phyloP scores from a whole-genome alignment of 2,797 vertebrate genomes.

The Crocidura indochinensis region DNA sequence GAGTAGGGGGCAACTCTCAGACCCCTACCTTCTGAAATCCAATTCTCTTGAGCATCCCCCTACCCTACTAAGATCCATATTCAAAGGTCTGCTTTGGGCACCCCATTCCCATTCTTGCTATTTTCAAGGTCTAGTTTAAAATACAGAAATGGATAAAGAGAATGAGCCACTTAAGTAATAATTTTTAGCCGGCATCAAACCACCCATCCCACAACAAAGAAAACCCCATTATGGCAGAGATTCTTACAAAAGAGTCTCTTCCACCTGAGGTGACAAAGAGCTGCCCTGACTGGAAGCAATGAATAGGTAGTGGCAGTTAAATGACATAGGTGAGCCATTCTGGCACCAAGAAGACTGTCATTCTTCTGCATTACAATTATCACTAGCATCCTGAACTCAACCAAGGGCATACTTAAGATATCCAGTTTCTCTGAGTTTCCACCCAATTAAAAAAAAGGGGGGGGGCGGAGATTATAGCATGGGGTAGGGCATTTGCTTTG shows the following conservation, averaged over 20 bases:
- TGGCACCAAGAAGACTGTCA: background rate
- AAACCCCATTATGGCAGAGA: background rate
- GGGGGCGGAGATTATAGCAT: background rate
- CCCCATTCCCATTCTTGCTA: conserved; percentile 9
- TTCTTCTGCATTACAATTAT: background rate
- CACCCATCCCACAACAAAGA: background rate
- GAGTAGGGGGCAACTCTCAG: background rate
- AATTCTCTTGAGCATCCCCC: background rate
- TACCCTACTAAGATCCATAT: background rate
- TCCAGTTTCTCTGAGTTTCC: background rate
- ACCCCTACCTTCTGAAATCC: background rate
- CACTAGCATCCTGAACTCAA: background rate
- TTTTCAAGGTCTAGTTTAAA: background rate
- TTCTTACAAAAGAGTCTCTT: background rate
- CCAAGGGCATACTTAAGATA: background rate
- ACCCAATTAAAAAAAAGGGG: background rate
- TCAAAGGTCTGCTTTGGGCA: background rate
- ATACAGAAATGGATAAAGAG: background rate
- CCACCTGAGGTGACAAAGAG: background rate
- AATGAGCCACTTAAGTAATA: background rate
- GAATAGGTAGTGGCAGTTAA: background rate
- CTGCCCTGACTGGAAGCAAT: background rate
- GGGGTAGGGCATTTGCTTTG: too few relatives aligned
- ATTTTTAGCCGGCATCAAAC: background rate
- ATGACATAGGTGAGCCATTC: background rate